These are phyloP conservation scores for Erpobdella octoculata DNA, from an alignment of 2,888 invertebrate genomes.

Conservation along the genomic window DNA sequence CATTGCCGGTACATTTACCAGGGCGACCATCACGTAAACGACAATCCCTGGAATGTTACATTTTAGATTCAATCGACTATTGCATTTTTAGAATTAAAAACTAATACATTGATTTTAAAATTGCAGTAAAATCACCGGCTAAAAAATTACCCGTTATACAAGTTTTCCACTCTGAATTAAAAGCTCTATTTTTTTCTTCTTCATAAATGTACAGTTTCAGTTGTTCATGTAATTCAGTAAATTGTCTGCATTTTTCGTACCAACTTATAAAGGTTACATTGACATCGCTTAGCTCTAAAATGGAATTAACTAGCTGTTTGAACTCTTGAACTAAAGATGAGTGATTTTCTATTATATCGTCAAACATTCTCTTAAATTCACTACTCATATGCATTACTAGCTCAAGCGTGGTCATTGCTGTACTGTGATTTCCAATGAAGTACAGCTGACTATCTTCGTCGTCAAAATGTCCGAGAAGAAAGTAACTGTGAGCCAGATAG, in stretches of 20 bases:
- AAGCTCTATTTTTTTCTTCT: not conserved
- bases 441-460: not conserved
- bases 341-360: not conserved
- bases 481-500: not conserved
- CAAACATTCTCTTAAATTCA: too few relatives aligned
- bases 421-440: not conserved
- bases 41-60: slow-evolving; percentile 15
- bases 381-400: too few relatives aligned
- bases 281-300: not conserved
- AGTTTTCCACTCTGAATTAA: slow-evolving; percentile 1
- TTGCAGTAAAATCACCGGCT: too few relatives aligned
- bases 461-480: not conserved
- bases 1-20: not conserved
- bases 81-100: not conserved
- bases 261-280: not conserved
- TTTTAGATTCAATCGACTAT: not conserved
- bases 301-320: not conserved
- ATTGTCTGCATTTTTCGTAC: not conserved
- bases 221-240: not conserved
- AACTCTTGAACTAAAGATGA: not conserved
- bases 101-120: not conserved
- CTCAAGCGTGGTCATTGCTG: not conserved
- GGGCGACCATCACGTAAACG: not conserved
- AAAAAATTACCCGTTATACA: slow-evolving; percentile 10
- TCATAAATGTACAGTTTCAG: not conserved